phyloP scores from a whole-genome alignment of 2,888 invertebrate genomes.

The Boloria selene region DNA sequence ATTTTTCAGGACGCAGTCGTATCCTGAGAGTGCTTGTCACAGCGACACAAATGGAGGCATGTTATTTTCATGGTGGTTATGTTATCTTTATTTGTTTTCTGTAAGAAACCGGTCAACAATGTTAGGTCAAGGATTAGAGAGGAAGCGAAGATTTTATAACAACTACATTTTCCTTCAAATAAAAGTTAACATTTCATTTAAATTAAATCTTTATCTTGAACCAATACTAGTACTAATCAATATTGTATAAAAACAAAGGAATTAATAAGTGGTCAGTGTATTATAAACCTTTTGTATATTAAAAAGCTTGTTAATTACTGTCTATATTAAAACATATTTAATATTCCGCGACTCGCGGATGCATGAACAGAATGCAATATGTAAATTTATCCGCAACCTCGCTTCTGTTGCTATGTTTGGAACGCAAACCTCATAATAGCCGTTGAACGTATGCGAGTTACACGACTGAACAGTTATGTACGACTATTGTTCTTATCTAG shows the following conservation, averaged over 20 bases:
- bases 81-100: slow-evolving; percentile 33
- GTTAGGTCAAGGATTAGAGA: slow-evolving; percentile 18
- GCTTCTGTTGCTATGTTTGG: slow-evolving; percentile 48
- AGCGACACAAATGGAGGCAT: slow-evolving; percentile 29
- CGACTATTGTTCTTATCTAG: slow-evolving; percentile 20
- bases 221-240: too few species aligned
- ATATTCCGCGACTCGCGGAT: slow-evolving; percentile 22
- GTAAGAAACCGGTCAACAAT: slow-evolving; percentile 30
- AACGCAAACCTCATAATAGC: slow-evolving; percentile 52
- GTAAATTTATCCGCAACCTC: slow-evolving; percentile 61
- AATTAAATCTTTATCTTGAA: background rate
- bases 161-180: background rate
- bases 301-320: background rate
- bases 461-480: slow-evolving; percentile 1
- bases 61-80: slow-evolving; percentile 36
- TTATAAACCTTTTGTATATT: too few species aligned
- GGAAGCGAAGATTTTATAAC: background rate
- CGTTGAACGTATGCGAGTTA: slow-evolving; percentile 32
- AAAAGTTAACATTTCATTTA: background rate
- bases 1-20: slow-evolving; percentile 29
- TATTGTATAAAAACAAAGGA: too few species aligned
- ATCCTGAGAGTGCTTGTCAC: slow-evolving; percentile 32
- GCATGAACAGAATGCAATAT: slow-evolving; percentile 64
- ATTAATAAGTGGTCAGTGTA: too few species aligned
- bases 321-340: slow-evolving; percentile 4